Evolutionary conservation across 2,113 vertebrate species (phyloP).

Genomic region (Ochotona curzoniae): DNA sequence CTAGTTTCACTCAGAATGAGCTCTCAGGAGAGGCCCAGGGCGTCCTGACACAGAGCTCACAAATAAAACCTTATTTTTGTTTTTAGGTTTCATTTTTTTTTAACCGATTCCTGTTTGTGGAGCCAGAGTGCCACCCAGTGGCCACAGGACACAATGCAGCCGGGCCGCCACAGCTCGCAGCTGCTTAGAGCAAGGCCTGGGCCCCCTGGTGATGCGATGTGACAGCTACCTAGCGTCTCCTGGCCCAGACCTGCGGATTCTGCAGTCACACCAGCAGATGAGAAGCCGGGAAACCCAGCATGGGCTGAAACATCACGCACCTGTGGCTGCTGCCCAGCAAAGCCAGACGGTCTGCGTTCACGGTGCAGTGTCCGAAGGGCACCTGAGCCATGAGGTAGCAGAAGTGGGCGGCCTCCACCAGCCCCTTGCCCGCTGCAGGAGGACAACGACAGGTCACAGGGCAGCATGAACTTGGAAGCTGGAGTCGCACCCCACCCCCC

Average conservation of each 20-base stretch:
- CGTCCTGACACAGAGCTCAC: not conserved
- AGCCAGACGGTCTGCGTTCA: slow-evolving; percentile 88
- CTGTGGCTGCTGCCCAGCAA: slow-evolving; percentile 92
- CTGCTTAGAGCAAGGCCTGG: not conserved
- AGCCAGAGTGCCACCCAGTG: slow-evolving; percentile 66
- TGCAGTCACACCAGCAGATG: not conserved
- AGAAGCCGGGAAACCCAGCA: not conserved
- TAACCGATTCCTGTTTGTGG: not conserved
- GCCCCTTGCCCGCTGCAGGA: slow-evolving; percentile 90
- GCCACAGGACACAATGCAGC: not conserved
- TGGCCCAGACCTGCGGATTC: not conserved
- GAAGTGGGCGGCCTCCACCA: slow-evolving; percentile 92
- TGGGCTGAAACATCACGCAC: slow-evolving; percentile 80
- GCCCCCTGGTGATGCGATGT: not conserved
- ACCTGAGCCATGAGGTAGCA: slow-evolving; percentile 91
- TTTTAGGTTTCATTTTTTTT: not conserved
- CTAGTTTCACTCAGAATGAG: not conserved
- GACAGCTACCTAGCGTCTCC: not conserved
- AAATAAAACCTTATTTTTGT: not conserved
- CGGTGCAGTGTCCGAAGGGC: slow-evolving; percentile 89
- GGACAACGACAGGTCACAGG: not conserved
- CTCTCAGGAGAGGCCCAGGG: not conserved
- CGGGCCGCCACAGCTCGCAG: rapidly evolving
- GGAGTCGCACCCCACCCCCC: not conserved
- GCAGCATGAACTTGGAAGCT: rapidly evolving